A percentile compares a stretch with the other conserved stretches of the same genome.
These are phyloP conservation scores for Drosophila kohkoa DNA, from an alignment of 1,140 invertebrate genomes.

Conservation along the genomic window DNA sequence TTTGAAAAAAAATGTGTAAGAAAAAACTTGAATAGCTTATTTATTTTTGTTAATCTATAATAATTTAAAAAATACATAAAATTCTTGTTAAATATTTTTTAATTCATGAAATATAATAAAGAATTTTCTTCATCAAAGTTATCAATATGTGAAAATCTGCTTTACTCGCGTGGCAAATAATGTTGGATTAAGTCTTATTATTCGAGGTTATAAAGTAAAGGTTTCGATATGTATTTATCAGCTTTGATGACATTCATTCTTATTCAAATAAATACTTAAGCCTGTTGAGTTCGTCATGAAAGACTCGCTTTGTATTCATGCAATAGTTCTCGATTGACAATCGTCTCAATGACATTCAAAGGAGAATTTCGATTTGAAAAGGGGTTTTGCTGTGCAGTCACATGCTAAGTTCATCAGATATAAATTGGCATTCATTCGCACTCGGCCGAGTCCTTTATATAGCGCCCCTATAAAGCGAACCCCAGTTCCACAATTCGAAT, in stretches of 20 bases:
- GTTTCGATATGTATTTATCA: not conserved
- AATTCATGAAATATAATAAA: too few species aligned
- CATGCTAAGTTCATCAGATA: constrained; percentile 33
- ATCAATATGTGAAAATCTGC: too few species aligned
- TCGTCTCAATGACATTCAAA: constrained; percentile 1
- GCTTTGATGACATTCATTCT: not conserved
- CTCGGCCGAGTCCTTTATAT: constrained; percentile 42
- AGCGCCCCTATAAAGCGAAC: constrained; percentile 26
- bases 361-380: constrained; percentile 1
- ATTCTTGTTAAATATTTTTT: too few species aligned
- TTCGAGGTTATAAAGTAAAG: not conserved
- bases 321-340: constrained; percentile 6
- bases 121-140: too few species aligned
- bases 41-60: too few species aligned
- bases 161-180: too few species aligned
- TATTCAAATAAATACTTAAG: not conserved
- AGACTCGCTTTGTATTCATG: not conserved
- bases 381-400: constrained; percentile 12
- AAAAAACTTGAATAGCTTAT: too few species aligned
- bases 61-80: too few species aligned
- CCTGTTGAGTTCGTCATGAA: not conserved
- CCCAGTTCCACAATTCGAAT: constrained; percentile 48
- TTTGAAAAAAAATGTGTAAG: too few species aligned
- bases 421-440: constrained; percentile 63
- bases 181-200: too few species aligned